Base-by-base conservation (phyloP, 2,113 vertebrate species). In the Passer montanus region DNA sequence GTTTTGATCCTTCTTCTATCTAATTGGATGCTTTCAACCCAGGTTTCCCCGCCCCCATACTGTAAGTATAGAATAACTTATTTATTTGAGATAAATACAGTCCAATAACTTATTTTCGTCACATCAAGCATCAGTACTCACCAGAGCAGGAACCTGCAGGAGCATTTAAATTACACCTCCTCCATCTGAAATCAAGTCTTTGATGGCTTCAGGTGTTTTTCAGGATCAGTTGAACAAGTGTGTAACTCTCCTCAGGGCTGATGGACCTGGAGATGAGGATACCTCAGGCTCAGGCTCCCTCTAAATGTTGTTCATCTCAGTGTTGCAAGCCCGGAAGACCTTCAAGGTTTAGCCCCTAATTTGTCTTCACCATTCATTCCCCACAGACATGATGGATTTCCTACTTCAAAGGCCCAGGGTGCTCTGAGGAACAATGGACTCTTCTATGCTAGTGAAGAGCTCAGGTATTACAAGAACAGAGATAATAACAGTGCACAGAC, bases 171-270 rank as follows among this genome's bases (percentile, higher is more conserved):
- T 30, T 83, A 18, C 13, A 49, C 22, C 27, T 75, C 7, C 22
- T 83, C 17, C 35, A 47, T 47, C 33, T 84, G 39, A 85, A 88
- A 72, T 73, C 13, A 56, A 49, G 26, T 23, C 59, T 76, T 84
- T 3, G 4, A 6, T 35, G 55, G 16, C 12, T 84, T 87, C 52
- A 78, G n/a, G 52, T 1, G 2, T 35, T 84, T 87, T 68, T 84
- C 15, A 62, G 28, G 22, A 46, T 79, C 58, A 73, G 11, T 53
- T 80, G 43, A 30, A 35, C 0, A 0, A 88, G 9, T 0, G 2
- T 9, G 31, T 53, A 46, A 77, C 70, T 92, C 4, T 85, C 21
- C 20, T 15, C 43, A 59, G 55, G 33, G 43, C 31, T 92, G 43
- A 27, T 19, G 74, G 79, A 66, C 49, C 37, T 58, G 44, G n/a